Percentiles rank a stretch among this genome's conserved stretches.
phyloP scores from a whole-genome alignment of 1,140 invertebrate genomes.

The Akabosia matsudoensis region DNA sequence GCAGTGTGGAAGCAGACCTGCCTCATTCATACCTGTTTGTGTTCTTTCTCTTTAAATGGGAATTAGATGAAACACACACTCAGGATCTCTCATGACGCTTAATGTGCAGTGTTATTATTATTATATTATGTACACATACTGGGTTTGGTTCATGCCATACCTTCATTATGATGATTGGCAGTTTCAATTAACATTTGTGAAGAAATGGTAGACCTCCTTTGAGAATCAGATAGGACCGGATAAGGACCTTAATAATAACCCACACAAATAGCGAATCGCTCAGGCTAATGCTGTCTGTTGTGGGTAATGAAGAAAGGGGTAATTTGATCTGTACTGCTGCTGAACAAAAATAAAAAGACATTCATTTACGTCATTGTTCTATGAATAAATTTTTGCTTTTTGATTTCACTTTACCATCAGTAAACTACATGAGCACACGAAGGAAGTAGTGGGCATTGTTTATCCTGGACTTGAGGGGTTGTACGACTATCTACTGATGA shows the following conservation, averaged over 20 bases:
- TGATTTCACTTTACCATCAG: no score
- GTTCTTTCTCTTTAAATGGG: not conserved
- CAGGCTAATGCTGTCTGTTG: not conserved
- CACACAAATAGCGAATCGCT: not conserved
- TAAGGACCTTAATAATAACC: slow-evolving; percentile 14
- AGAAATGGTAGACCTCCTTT: slow-evolving; percentile 45
- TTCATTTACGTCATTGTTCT: not conserved
- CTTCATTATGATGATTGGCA: slow-evolving; percentile 43
- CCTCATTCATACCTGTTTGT: not conserved
- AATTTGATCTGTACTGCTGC: not conserved
- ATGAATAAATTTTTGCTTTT: no score
- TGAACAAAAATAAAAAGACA: not conserved
- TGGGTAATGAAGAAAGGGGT: slow-evolving; percentile 12
- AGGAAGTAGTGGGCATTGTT: no score
- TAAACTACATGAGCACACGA: no score
- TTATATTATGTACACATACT: not conserved
- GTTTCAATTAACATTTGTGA: slow-evolving; percentile 46
- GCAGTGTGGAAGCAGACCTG: not conserved
- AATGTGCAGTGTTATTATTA: not conserved
- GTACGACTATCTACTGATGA: no score
- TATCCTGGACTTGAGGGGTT: no score
- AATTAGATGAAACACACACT: not conserved
- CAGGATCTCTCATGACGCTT: no score
- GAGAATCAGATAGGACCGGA: slow-evolving; percentile 30
- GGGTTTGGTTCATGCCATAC: slow-evolving; percentile 26